A percentile compares a stretch with the other conserved stretches of the same genome.
These are phyloP conservation scores for Caenorhabditis sulstoni DNA, from an alignment of 2,888 invertebrate genomes.

Conservation along the genomic window DNA sequence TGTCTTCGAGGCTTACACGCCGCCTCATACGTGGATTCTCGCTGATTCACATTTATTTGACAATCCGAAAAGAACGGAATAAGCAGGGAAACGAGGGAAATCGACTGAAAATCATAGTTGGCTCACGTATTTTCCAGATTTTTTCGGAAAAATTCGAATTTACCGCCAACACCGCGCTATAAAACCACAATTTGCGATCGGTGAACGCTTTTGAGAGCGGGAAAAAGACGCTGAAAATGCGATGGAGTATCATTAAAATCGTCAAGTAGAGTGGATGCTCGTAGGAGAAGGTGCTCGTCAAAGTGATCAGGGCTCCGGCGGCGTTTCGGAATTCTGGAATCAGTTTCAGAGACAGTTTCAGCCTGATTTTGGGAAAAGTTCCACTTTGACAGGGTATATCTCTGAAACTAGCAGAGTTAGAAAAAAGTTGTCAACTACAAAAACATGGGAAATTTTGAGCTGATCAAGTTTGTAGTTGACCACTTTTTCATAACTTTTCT, in stretches of 20 bases:
- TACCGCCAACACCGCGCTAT: constrained; percentile 9
- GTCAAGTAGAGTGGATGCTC: constrained; percentile 30
- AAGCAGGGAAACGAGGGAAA: background rate
- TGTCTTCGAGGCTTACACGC: constrained; percentile 11
- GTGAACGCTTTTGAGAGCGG: constrained; percentile 3
- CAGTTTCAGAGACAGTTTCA: background rate
- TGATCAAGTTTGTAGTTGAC: too few relatives aligned
- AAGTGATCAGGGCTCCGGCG: constrained; percentile 14
- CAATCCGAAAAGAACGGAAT: constrained; percentile 32
- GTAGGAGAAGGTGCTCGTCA: constrained; percentile 31
- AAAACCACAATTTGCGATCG: constrained; percentile 15
- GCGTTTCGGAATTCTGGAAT: constrained; percentile 14
- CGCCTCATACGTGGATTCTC: constrained; percentile 4
- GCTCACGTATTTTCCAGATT: background rate
- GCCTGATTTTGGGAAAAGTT: too few relatives aligned
- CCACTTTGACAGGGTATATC: too few relatives aligned
- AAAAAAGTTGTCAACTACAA: too few relatives aligned
- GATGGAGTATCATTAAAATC: constrained; percentile 28
- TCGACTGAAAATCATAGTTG: background rate
- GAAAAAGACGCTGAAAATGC: constrained; percentile 10
- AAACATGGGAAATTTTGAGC: too few relatives aligned
- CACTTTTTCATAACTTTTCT: too few relatives aligned
- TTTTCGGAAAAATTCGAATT: background rate
- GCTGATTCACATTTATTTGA: constrained; percentile 22
- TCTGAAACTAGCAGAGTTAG: too few relatives aligned